Percentiles rank a stretch among this genome's conserved stretches.
phyloP scores from a whole-genome alignment of 2,888 invertebrate genomes.

The Caenorhabditis becei region DNA sequence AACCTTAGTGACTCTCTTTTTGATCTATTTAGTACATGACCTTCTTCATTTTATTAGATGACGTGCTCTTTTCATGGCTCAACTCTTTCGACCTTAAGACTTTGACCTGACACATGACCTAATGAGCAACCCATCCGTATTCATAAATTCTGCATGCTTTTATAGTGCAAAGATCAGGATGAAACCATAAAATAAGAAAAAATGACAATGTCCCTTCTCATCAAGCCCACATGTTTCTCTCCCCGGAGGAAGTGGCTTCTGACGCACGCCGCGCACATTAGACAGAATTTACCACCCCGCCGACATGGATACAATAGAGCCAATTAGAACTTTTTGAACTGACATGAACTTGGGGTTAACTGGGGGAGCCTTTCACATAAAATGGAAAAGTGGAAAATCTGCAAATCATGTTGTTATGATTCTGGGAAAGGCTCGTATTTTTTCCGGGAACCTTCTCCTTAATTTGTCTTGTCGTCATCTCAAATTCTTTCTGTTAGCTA shows the following conservation, averaged over 20 bases:
- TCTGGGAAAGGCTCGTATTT: background rate
- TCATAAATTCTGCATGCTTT: too few relatives aligned
- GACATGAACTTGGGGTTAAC: slow-evolving; percentile 9
- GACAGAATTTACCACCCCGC: slow-evolving; percentile 29
- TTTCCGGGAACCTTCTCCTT: background rate
- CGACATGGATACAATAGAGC: slow-evolving; percentile 35
- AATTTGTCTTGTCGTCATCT: background rate
- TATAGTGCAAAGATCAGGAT: slow-evolving; percentile 14
- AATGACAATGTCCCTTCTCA: slow-evolving; percentile 5
- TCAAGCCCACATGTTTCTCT: slow-evolving; percentile 8
- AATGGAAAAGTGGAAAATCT: background rate
- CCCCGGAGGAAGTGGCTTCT: slow-evolving; percentile 10
- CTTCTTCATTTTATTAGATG: too few relatives aligned
- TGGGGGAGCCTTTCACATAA: background rate
- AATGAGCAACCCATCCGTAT: too few relatives aligned
- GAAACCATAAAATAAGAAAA: slow-evolving; percentile 1
- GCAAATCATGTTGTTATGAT: background rate
- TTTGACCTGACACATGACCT: background rate
- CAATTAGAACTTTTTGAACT: slow-evolving; percentile 52
- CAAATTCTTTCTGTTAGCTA: background rate
- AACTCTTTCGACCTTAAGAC: background rate
- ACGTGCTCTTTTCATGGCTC: background rate
- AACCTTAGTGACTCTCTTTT: too few relatives aligned
- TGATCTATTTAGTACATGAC: too few relatives aligned
- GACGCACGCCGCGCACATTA: slow-evolving; percentile 13